These are phyloP conservation scores for Panagrolaimus sp. DNA, from an alignment of 1,140 invertebrate genomes.

Conservation along the genomic window DNA sequence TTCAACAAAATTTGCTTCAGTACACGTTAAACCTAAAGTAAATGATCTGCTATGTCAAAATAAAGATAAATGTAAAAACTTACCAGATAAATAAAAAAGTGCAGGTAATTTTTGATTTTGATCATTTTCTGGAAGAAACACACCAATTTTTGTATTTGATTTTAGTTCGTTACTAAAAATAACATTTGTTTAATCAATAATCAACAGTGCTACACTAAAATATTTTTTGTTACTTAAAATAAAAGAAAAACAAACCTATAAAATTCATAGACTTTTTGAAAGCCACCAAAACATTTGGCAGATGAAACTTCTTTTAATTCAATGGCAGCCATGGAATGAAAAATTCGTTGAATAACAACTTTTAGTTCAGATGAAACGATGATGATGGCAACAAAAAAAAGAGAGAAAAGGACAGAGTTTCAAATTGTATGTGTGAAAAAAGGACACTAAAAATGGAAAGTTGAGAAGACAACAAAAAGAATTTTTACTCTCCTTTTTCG, in stretches of 20 bases:
- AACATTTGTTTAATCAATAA: slow-evolving; percentile 16
- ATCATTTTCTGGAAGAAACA: slow-evolving; percentile 73
- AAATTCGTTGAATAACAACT: too few species aligned
- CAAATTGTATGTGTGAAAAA: too few species aligned
- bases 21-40: slow-evolving; percentile 75
- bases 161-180: slow-evolving; percentile 68
- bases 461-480: too few species aligned
- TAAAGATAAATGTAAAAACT: slow-evolving; percentile 12
- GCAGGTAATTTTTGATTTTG: slow-evolving; percentile 72
- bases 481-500: too few species aligned
- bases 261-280: slow-evolving; percentile 43
- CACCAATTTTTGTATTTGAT: slow-evolving; percentile 86
- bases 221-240: too few species aligned
- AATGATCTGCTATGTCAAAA: slow-evolving; percentile 12
- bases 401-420: too few species aligned
- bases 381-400: too few species aligned
- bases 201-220: not conserved
- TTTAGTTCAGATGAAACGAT: too few species aligned
- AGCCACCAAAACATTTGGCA: slow-evolving; percentile 32
- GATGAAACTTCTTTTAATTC: slow-evolving; percentile 15
- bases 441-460: too few species aligned
- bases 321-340: not conserved
- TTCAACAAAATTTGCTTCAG: slow-evolving; percentile 88
- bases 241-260: slow-evolving; percentile 25
- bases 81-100: slow-evolving; percentile 82